Percentiles rank a stretch among this genome's conserved stretches.
Conservation (phyloP, 2,888 invertebrate genomes). For the Tipula confusa region DNA sequence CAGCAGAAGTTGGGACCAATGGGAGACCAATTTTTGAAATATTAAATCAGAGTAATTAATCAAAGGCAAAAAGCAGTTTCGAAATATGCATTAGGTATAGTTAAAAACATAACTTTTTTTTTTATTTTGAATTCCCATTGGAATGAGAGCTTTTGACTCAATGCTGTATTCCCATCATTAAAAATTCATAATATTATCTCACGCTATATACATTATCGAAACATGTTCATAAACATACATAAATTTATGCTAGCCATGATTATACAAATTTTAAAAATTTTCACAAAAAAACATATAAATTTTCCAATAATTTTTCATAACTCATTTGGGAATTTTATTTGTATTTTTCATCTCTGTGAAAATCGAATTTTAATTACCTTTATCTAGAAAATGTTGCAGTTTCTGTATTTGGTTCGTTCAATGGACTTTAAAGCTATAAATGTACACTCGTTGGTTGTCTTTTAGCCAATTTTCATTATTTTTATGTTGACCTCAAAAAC, state of each 20-base stretch:
- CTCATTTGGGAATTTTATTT: neutral
- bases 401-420: neutral
- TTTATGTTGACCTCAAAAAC: neutral
- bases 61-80: no score
- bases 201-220: neutral
- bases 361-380: neutral
- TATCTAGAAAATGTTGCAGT: neutral
- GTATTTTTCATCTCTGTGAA: neutral
- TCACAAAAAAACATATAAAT: neutral
- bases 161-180: neutral
- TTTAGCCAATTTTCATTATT: neutral
- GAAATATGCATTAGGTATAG: no score
- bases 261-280: neutral
- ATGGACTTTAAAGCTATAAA: neutral
- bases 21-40: no score
- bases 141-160: neutral
- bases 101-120: no score
- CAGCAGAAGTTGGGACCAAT: no score
- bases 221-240: neutral
- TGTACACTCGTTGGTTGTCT: neutral
- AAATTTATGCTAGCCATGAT: neutral
- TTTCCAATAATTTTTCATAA: neutral
- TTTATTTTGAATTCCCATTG: neutral
- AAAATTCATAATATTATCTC: constrained; percentile 10
- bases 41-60: no score